Conservation (phyloP, 1,140 invertebrate species). For the Eriosoma lanigerum region DNA sequence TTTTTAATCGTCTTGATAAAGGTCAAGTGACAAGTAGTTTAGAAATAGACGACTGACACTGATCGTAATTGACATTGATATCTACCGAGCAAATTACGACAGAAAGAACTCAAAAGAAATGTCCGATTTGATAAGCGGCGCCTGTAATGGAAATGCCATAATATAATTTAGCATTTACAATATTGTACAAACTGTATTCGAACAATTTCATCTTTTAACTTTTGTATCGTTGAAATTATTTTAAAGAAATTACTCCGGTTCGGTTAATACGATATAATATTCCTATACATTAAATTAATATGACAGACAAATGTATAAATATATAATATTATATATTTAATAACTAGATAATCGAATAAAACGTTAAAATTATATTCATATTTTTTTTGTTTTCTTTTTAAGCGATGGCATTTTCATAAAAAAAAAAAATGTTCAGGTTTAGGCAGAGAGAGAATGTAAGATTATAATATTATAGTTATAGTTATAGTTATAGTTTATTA, state of each 20-base stretch:
- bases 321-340: too few relatives aligned
- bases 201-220: conserved; percentile 2
- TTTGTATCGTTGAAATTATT: neutral
- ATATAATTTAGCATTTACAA: conserved; percentile 31
- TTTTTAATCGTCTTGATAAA: conserved; percentile 11
- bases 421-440: too few relatives aligned
- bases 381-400: too few relatives aligned
- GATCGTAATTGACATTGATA: conserved; percentile 15
- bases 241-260: neutral
- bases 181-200: neutral
- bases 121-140: conserved; percentile 23
- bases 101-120: conserved; percentile 15
- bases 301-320: too few relatives aligned
- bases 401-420: too few relatives aligned
- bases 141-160: conserved; percentile 11
- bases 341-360: too few relatives aligned
- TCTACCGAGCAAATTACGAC: neutral
- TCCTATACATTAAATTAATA: too few relatives aligned
- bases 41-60: neutral
- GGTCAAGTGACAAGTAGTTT: neutral
- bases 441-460: too few relatives aligned
- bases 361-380: too few relatives aligned
- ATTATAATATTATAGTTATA: too few relatives aligned
- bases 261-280: too few relatives aligned
- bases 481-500: too few relatives aligned